phyloP scores from a whole-genome alignment of 2,888 invertebrate genomes.

The Cyaniris semiargus region DNA sequence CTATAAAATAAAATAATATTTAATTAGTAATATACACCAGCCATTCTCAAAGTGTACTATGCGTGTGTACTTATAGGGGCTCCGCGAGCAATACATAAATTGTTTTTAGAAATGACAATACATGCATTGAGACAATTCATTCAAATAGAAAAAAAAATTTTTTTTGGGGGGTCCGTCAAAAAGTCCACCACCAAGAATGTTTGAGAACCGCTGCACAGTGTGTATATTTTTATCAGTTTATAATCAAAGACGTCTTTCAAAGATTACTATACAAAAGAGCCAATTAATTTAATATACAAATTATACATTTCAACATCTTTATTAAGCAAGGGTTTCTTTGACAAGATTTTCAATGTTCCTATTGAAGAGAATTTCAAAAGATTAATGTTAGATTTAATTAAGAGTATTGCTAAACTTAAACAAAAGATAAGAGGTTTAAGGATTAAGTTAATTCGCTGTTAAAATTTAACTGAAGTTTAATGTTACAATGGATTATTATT shows the following conservation, averaged over 20 bases:
- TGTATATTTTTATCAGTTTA: neutral
- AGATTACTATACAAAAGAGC: neutral
- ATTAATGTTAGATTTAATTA: slow-evolving; percentile 12
- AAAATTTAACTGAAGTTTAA: neutral
- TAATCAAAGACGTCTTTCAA: neutral
- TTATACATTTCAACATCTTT: neutral
- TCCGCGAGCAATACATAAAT: too few species aligned
- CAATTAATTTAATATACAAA: neutral
- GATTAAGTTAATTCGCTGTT: slow-evolving; percentile 11
- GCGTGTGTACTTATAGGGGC: too few species aligned
- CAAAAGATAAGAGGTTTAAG: neutral
- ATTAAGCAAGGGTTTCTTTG: neutral
- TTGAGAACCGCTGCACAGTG: neutral
- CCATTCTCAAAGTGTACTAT: too few species aligned
- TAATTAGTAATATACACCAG: too few species aligned
- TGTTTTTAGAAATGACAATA: too few species aligned
- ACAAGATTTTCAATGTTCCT: neutral
- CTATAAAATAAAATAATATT: too few species aligned
- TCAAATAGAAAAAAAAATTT: too few species aligned
- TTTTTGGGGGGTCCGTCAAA: too few species aligned
- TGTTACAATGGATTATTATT: neutral
- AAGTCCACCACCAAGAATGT: too few species aligned
- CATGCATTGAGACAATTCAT: too few species aligned
- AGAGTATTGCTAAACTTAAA: neutral
- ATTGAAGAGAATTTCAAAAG: slow-evolving; percentile 2